A percentile compares a stretch with the other conserved stretches of the same genome.
Evolutionary conservation across 2,113 vertebrate species (phyloP).

Genomic region (Corvus hawaiiensis): DNA sequence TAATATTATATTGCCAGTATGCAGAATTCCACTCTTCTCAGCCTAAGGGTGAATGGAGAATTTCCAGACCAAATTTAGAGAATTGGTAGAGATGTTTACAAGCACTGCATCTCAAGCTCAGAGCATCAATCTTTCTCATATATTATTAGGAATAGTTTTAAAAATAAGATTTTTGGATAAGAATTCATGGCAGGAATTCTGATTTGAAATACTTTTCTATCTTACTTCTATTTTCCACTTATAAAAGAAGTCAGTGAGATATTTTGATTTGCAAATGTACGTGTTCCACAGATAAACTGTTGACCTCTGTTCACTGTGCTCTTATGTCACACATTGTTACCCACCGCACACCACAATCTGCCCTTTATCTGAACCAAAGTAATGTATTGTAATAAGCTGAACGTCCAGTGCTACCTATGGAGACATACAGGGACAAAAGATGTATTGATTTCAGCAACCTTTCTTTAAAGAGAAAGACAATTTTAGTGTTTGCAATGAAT

Average conservation of each 20-base stretch:
- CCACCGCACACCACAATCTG: not conserved
- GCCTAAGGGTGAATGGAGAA: not conserved
- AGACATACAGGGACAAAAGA: not conserved
- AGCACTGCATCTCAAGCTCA: not conserved
- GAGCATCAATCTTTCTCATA: not conserved
- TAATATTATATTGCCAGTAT: not conserved
- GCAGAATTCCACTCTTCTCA: not conserved
- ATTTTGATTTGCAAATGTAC: not conserved
- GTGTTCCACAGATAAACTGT: not conserved
- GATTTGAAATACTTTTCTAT: not conserved
- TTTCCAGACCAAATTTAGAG: not conserved
- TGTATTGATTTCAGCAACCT: not conserved
- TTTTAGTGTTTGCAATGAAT: not conserved
- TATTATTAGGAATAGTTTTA: not conserved
- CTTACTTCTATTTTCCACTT: not conserved
- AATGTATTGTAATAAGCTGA: not conserved
- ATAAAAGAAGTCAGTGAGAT: not conserved
- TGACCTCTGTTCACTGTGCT: not conserved
- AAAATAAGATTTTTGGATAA: not conserved
- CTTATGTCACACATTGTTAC: not conserved
- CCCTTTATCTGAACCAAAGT: not conserved
- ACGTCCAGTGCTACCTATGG: not conserved
- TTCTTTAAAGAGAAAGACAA: not conserved
- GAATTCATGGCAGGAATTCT: not conserved
- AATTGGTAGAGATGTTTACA: not conserved